These are phyloP conservation scores for Notodonta ziczac DNA, from an alignment of 2,888 invertebrate genomes.

Conservation along the genomic window DNA sequence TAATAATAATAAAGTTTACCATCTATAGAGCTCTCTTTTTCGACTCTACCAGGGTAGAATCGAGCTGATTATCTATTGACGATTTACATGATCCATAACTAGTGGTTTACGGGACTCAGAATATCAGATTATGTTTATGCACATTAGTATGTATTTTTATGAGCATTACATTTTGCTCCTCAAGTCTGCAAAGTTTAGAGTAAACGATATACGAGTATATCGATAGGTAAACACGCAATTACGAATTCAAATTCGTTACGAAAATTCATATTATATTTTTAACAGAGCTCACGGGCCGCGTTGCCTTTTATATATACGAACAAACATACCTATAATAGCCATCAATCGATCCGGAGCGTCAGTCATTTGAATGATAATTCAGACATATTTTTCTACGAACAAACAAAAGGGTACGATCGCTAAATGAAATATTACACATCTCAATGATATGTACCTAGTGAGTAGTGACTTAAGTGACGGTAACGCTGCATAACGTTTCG, in stretches of 20 bases:
- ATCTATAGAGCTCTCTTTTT: no score
- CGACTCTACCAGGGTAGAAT: no score
- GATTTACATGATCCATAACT: no score
- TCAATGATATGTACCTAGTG: conserved; percentile 3
- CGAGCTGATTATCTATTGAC: no score
- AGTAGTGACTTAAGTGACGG: conserved; percentile 11
- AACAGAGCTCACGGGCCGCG: background rate
- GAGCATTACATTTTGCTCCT: no score
- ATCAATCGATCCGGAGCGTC: conserved; percentile 12
- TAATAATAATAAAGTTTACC: no score
- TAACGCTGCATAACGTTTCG: conserved; percentile 46
- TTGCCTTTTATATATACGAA: background rate
- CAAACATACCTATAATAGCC: background rate
- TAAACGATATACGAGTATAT: no score
- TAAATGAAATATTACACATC: conserved; percentile 5
- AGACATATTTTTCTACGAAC: background rate
- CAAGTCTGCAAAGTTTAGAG: no score
- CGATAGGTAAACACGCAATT: background rate
- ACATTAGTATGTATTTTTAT: no score
- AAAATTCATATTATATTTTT: no score
- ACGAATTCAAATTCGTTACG: background rate
- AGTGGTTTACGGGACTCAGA: no score
- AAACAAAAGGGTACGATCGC: conserved; percentile 10
- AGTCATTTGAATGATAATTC: conserved; percentile 15
- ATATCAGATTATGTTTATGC: no score